phyloP scores from a whole-genome alignment of 37 sponge, comb jelly and placozoan species.

The Cladorhizidae sp. region DNA sequence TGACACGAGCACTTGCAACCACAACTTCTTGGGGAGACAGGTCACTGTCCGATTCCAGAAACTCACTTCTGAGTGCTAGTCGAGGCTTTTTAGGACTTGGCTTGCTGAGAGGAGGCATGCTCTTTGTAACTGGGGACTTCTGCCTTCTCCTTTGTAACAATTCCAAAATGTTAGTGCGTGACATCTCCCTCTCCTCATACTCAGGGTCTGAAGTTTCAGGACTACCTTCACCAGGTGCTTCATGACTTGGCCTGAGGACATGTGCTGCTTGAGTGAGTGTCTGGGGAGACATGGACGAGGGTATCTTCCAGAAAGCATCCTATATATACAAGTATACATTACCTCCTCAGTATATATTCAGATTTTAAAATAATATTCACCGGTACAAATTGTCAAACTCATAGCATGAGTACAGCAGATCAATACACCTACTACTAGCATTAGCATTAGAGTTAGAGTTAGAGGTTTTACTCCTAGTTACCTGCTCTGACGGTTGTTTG shows the following conservation, averaged over 20 bases:
- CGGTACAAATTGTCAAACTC: background rate
- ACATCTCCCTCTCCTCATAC: background rate
- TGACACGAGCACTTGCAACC: background rate
- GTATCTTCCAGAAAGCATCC: constrained; percentile 84
- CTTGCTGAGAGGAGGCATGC: background rate
- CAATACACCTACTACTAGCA: too few relatives aligned
- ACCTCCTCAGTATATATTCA: background rate
- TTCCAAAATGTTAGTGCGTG: background rate
- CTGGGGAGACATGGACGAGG: constrained; percentile 49
- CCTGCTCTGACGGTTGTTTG: constrained; percentile 65
- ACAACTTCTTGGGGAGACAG: background rate
- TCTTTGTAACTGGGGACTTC: background rate
- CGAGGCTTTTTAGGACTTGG: constrained; percentile 10
- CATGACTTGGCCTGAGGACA: background rate
- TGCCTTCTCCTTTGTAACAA: background rate
- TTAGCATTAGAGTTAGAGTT: too few relatives aligned
- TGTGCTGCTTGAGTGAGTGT: constrained; percentile 35
- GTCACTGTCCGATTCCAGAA: constrained; percentile 26
- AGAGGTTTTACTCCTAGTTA: background rate
- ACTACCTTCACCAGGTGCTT: background rate
- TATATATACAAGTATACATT: constrained; percentile 1
- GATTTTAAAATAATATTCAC: too few relatives aligned
- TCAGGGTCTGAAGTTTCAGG: background rate
- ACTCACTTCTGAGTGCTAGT: background rate
- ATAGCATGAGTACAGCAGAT: background rate